Base-by-base conservation (phyloP, 2,113 vertebrate genomes). In the Gopherus flavomarginatus region DNA sequence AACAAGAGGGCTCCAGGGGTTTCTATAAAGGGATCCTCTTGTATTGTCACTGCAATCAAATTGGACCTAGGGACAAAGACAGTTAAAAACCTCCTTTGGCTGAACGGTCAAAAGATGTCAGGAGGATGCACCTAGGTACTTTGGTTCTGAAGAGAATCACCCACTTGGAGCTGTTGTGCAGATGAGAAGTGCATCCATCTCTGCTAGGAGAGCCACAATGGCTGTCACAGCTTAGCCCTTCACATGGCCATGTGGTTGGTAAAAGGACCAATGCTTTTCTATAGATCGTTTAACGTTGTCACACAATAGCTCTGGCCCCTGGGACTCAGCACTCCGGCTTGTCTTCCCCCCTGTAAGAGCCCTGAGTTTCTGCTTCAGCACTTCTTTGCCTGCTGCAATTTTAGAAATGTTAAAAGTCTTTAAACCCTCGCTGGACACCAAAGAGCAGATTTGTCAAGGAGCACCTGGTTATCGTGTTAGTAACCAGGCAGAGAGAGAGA, bases 391-490 rank as follows among this genome's bases (percentile, higher is more conserved):
- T 81, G 72, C 81, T 69, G 89, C 57, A 1, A 1, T 14, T 82
- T 54, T 79, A 13, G 88, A n/a, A 31, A 17, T 16, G 47, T 79
- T 56, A 1, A 0, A n/a, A 35, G 12, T 57, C 59, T 5, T 0
- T 3, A 1, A 1, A 8, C 54, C 80, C 31, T 86, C 38, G 0
- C 52, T 78, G 21, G 47, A 35, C 86, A 54, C 27, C 59, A 12
- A 44, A 49, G 75, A 69, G 65, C 22, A 82, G 69, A 38, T 11
- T 59, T 72, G 85, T 90, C 82, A 77, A 38, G 24, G 3, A 65
- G 49, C 57, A 21, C 26, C 57, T 86, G 42, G 42, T 26, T 19
- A 9, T 26, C 56, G 80, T 4, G 21, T 69, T 65, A 5, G 21
- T 21, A 88, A 78, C 62, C 38, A 62, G 78, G 56, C 6, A 7